Conservation (phyloP, 2,113 vertebrate genomes). For the Rattus norvegicus region DNA sequence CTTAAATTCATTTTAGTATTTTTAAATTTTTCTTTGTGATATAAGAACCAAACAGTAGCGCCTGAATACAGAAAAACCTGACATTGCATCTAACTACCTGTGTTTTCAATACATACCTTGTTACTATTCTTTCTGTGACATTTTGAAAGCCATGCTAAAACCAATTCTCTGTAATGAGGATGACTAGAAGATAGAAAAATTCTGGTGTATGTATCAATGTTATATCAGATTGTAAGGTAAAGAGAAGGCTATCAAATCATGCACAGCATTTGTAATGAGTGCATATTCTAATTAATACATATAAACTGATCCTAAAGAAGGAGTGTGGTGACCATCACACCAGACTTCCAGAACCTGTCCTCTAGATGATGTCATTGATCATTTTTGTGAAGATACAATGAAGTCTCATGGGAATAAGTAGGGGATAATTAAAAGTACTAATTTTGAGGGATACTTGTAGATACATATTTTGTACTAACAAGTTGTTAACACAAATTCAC, state of each 20-base stretch:
- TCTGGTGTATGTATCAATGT: not conserved
- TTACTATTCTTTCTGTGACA: not conserved
- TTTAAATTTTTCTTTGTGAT: not conserved
- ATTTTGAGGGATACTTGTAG: too few species aligned
- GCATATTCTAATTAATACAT: not conserved
- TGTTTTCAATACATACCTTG: not conserved
- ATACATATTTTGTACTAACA: too few species aligned
- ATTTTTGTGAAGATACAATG: not conserved
- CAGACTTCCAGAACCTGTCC: too few species aligned
- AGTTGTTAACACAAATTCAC: not conserved
- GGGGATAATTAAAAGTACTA: too few species aligned
- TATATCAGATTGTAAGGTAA: not conserved
- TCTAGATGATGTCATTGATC: not conserved
- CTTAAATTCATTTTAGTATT: not conserved
- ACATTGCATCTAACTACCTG: not conserved
- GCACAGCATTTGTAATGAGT: accelerated
- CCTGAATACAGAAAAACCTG: not conserved
- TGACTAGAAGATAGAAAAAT: not conserved
- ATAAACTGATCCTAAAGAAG: not conserved
- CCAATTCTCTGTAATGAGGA: not conserved
- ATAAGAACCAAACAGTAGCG: not conserved
- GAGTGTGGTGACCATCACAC: not conserved
- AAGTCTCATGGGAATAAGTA: accelerated
- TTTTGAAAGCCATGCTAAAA: not conserved
- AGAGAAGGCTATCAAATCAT: not conserved